Percentiles rank a stretch among this genome's conserved stretches.
Conservation (phyloP, 2,888 invertebrate species). For the Adineta ricciae region DNA sequence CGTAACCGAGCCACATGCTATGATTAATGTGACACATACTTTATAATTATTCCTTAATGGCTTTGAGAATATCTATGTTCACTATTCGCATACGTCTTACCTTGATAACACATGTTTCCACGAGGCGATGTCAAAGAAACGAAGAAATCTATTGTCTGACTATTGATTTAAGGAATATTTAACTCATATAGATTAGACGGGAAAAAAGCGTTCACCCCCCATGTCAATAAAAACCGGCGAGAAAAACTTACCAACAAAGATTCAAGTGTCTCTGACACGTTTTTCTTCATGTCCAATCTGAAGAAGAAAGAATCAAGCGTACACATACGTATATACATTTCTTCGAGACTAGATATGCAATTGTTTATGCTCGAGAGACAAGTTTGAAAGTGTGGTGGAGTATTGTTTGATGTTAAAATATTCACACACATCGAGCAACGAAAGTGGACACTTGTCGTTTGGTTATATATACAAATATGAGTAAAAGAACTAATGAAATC, state of each 20-base stretch:
- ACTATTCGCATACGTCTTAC: background rate
- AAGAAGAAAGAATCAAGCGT: background rate
- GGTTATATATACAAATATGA: background rate
- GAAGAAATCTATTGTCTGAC: background rate
- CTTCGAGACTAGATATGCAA: background rate
- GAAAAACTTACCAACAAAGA: background rate
- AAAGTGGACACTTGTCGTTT: conserved; percentile 15
- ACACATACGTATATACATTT: background rate
- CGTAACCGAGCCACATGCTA: background rate
- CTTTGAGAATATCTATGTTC: background rate
- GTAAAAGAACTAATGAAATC: conserved; percentile 4
- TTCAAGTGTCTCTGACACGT: background rate
- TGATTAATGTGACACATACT: background rate
- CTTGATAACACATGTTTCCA: background rate
- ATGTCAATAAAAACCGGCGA: background rate
- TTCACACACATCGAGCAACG: background rate
- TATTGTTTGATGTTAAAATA: conserved; percentile 4
- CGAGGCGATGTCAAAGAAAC: background rate
- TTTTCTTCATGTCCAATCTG: background rate
- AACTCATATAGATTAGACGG: background rate
- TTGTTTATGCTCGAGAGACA: background rate
- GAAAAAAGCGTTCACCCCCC: background rate
- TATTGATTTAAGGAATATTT: background rate
- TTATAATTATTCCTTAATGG: background rate
- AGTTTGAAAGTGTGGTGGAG: background rate